These are phyloP conservation scores for Characodon lateralis DNA, from an alignment of 2,797 vertebrate species.

Conservation along the genomic window DNA sequence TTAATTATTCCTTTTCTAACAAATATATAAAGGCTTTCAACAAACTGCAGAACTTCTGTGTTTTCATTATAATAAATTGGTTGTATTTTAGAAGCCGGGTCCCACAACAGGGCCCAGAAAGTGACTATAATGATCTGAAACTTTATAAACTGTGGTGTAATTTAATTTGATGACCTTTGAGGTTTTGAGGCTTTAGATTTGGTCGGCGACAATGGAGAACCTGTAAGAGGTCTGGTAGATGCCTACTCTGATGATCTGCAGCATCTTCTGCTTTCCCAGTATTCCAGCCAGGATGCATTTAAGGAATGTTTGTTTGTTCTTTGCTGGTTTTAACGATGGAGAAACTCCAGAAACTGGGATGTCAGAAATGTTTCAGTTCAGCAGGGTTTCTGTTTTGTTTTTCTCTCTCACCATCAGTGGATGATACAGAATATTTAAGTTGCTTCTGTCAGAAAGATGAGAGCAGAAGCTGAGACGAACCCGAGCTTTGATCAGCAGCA, in stretches of 20 bases:
- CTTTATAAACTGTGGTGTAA: too few relatives aligned
- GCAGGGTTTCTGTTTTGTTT: conserved; percentile 42
- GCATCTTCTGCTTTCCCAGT: background rate
- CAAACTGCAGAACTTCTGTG: background rate
- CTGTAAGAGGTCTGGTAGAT: too few relatives aligned
- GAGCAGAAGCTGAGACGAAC: conserved; percentile 43
- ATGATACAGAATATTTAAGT: conserved; percentile 72
- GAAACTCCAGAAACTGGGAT: conserved; percentile 32
- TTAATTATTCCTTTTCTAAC: background rate
- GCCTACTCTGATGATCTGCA: background rate
- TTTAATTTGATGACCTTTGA: background rate
- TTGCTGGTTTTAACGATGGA: background rate
- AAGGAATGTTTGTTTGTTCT: too few relatives aligned
- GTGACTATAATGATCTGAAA: too few relatives aligned
- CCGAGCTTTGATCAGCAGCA: conserved; percentile 67
- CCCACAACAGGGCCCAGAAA: too few relatives aligned
- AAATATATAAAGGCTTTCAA: background rate
- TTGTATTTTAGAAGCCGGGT: too few relatives aligned
- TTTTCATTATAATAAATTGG: background rate
- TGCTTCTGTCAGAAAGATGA: conserved; percentile 63
- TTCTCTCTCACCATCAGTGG: conserved; percentile 59
- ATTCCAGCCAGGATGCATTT: too few relatives aligned
- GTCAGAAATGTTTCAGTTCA: conserved; percentile 61
- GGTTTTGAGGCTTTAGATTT: too few relatives aligned
- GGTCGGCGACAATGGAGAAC: too few relatives aligned